Percentiles rank a stretch among this genome's conserved stretches.
phyloP scores from a whole-genome alignment of 2,888 invertebrate species.

The Clitarchus hookeri region DNA sequence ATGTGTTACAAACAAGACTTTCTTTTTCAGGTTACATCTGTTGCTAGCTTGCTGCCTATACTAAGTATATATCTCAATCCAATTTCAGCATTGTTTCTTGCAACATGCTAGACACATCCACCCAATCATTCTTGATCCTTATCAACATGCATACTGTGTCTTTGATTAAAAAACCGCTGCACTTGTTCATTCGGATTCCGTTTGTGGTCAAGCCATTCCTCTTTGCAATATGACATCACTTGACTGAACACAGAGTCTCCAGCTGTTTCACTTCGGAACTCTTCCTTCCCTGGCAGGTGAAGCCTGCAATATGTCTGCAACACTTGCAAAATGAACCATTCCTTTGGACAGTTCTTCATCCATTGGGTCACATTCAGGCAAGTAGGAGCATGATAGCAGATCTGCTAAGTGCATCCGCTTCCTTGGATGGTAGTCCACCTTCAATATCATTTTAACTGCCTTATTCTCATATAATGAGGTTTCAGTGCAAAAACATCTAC shows the following conservation, averaged over 20 bases:
- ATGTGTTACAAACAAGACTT: not conserved
- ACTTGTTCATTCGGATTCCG: not conserved
- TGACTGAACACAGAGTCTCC: not conserved
- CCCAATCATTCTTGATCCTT: not conserved
- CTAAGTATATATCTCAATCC: no score
- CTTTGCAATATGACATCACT: not conserved
- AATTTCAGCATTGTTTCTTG: not conserved
- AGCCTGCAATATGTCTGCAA: not conserved
- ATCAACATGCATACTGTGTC: not conserved
- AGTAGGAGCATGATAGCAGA: not conserved
- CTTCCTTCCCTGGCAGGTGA: not conserved
- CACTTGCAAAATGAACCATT: not conserved
- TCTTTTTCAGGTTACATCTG: not conserved
- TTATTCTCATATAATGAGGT: not conserved
- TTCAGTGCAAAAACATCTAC: not conserved
- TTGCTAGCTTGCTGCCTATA: not conserved
- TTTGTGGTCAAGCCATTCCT: not conserved
- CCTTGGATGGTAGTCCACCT: not conserved
- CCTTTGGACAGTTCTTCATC: not conserved
- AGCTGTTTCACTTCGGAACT: not conserved
- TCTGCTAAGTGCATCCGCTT: not conserved
- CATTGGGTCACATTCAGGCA: not conserved
- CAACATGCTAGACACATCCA: not conserved
- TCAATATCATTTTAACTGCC: not conserved
- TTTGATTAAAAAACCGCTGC: not conserved